These are phyloP conservation scores for Tolmerus cingulatus DNA, from an alignment of 2,888 invertebrate genomes.

Conservation along the genomic window DNA sequence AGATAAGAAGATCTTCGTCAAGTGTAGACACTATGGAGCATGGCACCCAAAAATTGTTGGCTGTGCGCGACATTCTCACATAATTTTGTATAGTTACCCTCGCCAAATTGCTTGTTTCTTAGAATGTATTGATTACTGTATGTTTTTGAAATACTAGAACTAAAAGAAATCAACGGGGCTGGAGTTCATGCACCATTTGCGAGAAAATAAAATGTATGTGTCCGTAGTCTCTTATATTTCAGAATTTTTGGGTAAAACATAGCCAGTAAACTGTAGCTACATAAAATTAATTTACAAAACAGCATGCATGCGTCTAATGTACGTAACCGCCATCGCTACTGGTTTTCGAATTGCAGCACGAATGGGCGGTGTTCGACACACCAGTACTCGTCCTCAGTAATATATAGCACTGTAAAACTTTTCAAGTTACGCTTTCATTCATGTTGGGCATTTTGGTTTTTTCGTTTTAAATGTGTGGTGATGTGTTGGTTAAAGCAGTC, in stretches of 20 bases:
- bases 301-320: conserved; percentile 23
- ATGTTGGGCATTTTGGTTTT: conserved; percentile 33
- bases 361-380: background rate
- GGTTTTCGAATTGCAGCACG: conserved; percentile 26
- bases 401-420: conserved; percentile 19
- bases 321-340: background rate
- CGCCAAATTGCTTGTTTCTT: background rate
- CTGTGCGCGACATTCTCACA: background rate
- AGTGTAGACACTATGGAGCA: background rate
- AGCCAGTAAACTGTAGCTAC: background rate
- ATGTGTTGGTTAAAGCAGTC: conserved; percentile 24
- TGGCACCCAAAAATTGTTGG: background rate
- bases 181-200: background rate
- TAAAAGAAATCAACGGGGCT: background rate
- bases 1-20: background rate
- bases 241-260: background rate
- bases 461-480: conserved; percentile 20
- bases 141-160: background rate
- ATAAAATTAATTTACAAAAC: conserved; percentile 6
- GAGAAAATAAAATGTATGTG: background rate
- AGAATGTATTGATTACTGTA: background rate
- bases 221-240: background rate
- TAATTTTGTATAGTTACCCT: background rate
- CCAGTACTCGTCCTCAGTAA: conserved; percentile 10
- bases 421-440: conserved; percentile 26